Evolutionary conservation across 2,888 invertebrate species (phyloP).

Genomic region (Idaea biselata): DNA sequence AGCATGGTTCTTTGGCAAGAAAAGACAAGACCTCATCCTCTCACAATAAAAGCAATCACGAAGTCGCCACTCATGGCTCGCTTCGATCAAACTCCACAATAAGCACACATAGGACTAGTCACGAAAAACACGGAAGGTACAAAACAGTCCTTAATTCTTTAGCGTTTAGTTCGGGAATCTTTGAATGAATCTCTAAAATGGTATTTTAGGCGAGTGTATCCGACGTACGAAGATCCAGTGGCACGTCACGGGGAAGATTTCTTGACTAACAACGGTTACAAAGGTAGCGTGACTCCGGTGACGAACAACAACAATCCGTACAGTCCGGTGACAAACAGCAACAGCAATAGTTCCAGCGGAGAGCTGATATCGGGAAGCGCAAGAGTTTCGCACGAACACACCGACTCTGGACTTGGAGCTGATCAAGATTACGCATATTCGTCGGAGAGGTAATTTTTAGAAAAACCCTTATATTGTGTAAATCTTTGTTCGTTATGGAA

Average conservation of each 20-base stretch:
- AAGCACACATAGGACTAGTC: conserved; percentile 76
- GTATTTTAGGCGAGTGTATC: conserved; percentile 63
- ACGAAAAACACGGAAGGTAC: conserved; percentile 73
- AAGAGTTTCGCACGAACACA: conserved; percentile 86
- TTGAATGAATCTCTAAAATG: conserved; percentile 26
- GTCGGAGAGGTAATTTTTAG: conserved; percentile 80
- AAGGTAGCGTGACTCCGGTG: conserved; percentile 59
- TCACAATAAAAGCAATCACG: conserved; percentile 59
- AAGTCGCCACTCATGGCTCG: conserved; percentile 74
- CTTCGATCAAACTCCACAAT: conserved; percentile 81
- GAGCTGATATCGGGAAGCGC: conserved; percentile 75
- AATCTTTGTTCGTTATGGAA: conserved; percentile 8
- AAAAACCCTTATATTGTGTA: conserved; percentile 5
- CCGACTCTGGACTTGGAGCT: conserved; percentile 87
- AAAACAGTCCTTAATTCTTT: conserved; percentile 23
- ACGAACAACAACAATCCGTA: conserved; percentile 73
- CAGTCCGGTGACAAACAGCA: conserved; percentile 75
- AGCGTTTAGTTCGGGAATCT: conserved; percentile 28
- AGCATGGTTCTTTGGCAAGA: conserved; percentile 69
- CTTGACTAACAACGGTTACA: conserved; percentile 72
- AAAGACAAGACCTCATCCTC: conserved; percentile 64
- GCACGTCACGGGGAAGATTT: conserved; percentile 62
- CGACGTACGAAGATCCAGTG: conserved; percentile 65
- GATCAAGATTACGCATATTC: conserved; percentile 88
- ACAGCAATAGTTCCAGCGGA: conserved; percentile 77